Evolutionary conservation across 2,888 invertebrate species (phyloP).

Genomic region (Orchestes rusci): DNA sequence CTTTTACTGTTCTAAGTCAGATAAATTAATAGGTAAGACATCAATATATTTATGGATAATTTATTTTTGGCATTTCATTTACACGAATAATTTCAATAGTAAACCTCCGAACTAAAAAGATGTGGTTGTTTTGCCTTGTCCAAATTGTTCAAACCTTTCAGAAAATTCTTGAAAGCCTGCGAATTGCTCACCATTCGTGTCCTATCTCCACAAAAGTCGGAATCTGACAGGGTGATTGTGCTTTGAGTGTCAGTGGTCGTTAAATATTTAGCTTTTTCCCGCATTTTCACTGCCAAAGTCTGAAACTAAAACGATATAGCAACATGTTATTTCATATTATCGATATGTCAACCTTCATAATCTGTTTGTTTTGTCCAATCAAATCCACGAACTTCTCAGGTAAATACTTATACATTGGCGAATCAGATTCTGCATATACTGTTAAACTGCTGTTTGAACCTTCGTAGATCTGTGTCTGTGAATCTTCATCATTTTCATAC

Average conservation of each 20-base stretch:
- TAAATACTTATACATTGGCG: too few species aligned
- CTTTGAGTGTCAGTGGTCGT: conserved; percentile 25
- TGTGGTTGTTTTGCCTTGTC: conserved; percentile 11
- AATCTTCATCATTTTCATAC: conserved; percentile 22
- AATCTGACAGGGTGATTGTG: conserved; percentile 23
- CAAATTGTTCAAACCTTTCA: conserved; percentile 27
- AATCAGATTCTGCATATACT: too few species aligned
- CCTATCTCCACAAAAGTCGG: too few species aligned
- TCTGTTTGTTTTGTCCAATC: conserved; percentile 23
- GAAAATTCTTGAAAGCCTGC: conserved; percentile 36
- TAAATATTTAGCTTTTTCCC: conserved; percentile 28
- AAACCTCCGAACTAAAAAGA: too few species aligned
- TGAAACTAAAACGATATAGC: too few species aligned
- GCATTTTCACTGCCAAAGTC: conserved; percentile 28
- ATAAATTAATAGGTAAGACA: too few species aligned
- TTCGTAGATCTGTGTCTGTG: too few species aligned
- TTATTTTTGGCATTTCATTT: background rate
- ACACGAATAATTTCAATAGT: conserved; percentile 3
- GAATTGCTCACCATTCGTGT: conserved; percentile 37
- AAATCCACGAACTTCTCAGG: conserved; percentile 26
- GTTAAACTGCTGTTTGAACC: too few species aligned
- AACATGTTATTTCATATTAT: too few species aligned
- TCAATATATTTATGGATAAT: too few species aligned
- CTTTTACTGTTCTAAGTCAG: too few species aligned
- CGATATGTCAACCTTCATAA: too few species aligned